A percentile compares a stretch with the other conserved stretches of the same genome.
phyloP scores from a whole-genome alignment of 2,797 vertebrate genomes.

The Potorous gilbertii region DNA sequence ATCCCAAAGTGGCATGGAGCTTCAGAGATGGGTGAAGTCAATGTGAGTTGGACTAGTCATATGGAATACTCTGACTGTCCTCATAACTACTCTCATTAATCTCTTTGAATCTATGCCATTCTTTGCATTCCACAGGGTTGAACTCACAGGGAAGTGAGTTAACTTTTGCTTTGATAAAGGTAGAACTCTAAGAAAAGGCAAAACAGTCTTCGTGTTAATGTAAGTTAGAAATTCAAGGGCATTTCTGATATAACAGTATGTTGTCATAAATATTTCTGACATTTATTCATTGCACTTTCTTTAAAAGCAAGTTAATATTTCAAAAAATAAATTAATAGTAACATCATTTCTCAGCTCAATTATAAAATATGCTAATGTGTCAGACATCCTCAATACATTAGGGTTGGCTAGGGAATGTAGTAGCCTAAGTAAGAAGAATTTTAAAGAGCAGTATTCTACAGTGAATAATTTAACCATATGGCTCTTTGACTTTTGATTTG shows the following conservation, averaged over 20 bases:
- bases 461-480: conserved; percentile 76
- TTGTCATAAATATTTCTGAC: conserved; percentile 71
- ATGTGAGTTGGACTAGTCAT: background rate
- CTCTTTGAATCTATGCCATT: background rate
- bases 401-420: conserved; percentile 50
- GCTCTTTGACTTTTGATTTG: conserved; percentile 66
- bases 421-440: conserved; percentile 63
- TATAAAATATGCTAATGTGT: conserved; percentile 75
- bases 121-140: background rate
- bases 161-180: background rate
- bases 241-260: conserved; percentile 59
- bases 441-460: conserved; percentile 70
- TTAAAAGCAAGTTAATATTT: conserved; percentile 78
- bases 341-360: conserved; percentile 69
- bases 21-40: background rate
- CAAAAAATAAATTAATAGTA: conserved; percentile 74
- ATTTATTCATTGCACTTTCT: conserved; percentile 71
- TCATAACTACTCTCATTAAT: conserved; percentile 3
- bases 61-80: background rate
- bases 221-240: conserved; percentile 70
- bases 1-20: background rate
- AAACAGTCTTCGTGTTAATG: conserved; percentile 50
- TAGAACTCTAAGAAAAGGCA: conserved; percentile 58
- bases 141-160: background rate
- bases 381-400: conserved; percentile 67